A percentile compares a stretch with the other conserved stretches of the same genome.
Conservation (phyloP, 2,888 invertebrate genomes). For the Orthosia gracilis region DNA sequence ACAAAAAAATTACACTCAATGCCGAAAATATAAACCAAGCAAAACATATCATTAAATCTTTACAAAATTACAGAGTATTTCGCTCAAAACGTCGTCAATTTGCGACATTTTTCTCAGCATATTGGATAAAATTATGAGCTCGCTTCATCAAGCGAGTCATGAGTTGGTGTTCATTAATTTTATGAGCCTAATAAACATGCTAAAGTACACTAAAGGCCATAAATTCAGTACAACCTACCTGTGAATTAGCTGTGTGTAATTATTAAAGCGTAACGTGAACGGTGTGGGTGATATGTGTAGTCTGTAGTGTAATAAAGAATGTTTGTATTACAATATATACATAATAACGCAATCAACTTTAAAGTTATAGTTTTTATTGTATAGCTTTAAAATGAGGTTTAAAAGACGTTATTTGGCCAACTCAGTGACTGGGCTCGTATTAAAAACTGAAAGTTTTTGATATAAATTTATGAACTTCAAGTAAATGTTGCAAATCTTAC, state of each 20-base stretch:
- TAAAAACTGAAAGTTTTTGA: too few relatives aligned
- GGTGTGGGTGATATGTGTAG: conserved; percentile 54
- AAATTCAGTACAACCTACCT: conserved; percentile 64
- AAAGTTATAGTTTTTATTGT: not conserved
- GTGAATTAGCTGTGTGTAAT: conserved; percentile 65
- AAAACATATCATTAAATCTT: conserved; percentile 33
- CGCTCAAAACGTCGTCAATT: conserved; percentile 48
- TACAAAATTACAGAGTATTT: conserved; percentile 41
- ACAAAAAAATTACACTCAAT: conserved; percentile 39
- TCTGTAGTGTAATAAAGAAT: conserved; percentile 48
- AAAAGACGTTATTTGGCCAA: not conserved
- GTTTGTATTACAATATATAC: conserved; percentile 34
- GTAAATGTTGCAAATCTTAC: not conserved
- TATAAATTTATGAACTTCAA: not conserved
- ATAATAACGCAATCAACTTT: conserved; percentile 17
- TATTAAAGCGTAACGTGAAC: conserved; percentile 63
- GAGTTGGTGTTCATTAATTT: conserved; percentile 76
- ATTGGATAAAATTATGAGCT: conserved; percentile 63
- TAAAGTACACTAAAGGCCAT: conserved; percentile 67
- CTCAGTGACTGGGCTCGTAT: not conserved
- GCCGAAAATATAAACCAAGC: conserved; percentile 32
- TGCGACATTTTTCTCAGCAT: conserved; percentile 58
- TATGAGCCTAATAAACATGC: conserved; percentile 77
- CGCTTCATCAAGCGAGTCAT: conserved; percentile 59
- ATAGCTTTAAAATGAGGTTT: not conserved